Percentiles rank a stretch among this genome's conserved stretches.
phyloP scores from a whole-genome alignment of 2,113 vertebrate species.

The Vireo altiloquus region DNA sequence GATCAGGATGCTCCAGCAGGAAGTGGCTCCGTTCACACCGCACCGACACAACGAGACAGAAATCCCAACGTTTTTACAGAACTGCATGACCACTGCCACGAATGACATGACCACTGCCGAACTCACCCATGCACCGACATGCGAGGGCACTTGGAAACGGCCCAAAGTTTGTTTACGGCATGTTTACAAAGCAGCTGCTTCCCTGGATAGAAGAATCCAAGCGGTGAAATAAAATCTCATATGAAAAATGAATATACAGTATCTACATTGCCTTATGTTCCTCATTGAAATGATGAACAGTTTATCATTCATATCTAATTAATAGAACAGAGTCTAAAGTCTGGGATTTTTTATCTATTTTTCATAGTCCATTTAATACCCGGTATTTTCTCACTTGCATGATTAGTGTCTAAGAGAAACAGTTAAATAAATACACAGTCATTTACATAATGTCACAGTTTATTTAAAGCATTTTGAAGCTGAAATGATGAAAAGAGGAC shows the following conservation, averaged over 20 bases:
- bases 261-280: slow-evolving; percentile 24
- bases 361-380: slow-evolving; percentile 26
- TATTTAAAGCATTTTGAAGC: slow-evolving; percentile 59
- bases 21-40: too few relatives aligned
- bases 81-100: too few relatives aligned
- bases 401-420: slow-evolving; percentile 1
- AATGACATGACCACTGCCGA: not conserved
- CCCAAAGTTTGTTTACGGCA: not conserved
- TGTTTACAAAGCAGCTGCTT: not conserved
- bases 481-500: slow-evolving; percentile 15
- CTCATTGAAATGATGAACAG: not conserved
- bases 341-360: slow-evolving; percentile 11
- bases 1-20: too few relatives aligned
- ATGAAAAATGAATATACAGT: not conserved
- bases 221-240: not conserved
- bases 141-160: not conserved
- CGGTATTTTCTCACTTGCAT: not conserved
- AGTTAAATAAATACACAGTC: slow-evolving; percentile 32
- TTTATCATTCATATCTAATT: slow-evolving; percentile 8
- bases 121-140: not conserved
- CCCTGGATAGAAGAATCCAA: not conserved
- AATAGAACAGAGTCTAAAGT: not conserved
- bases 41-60: too few relatives aligned
- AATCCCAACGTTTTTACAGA: too few relatives aligned
- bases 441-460: slow-evolving; percentile 41